Evolutionary conservation across 2,113 vertebrate species (phyloP).

Genomic region (Ciconia maguari): DNA sequence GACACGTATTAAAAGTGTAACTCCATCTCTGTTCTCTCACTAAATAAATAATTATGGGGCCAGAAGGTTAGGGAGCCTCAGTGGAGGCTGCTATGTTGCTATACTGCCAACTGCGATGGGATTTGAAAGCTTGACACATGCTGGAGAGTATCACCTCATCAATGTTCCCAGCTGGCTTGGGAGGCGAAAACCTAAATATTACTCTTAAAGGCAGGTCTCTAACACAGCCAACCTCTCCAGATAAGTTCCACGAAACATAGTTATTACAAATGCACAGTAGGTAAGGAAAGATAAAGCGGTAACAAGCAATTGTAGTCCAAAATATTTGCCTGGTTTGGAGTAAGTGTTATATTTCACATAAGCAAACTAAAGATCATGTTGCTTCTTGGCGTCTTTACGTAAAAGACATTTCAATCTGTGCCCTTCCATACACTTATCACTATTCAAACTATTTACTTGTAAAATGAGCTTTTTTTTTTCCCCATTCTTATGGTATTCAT

Average conservation of each 20-base stretch:
- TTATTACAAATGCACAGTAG: background rate
- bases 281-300: background rate
- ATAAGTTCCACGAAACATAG: background rate
- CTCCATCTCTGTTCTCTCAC: slow-evolving; percentile 1
- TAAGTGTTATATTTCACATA: rapidly evolving
- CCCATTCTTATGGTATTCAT: rapidly evolving
- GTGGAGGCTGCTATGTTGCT: slow-evolving; percentile 8
- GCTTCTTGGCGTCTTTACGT: background rate
- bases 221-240: background rate
- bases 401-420: background rate
- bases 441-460: background rate
- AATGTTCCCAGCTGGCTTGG: slow-evolving; percentile 31
- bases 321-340: background rate
- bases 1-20: background rate
- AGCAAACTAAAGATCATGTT: background rate
- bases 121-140: slow-evolving; percentile 55
- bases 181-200: background rate
- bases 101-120: slow-evolving; percentile 15
- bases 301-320: background rate
- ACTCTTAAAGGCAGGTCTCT: background rate
- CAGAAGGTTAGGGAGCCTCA: slow-evolving; percentile 45
- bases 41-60: slow-evolving; percentile 60
- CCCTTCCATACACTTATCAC: background rate
- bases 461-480: background rate
- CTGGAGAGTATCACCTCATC: slow-evolving; percentile 50